A percentile compares a stretch with the other conserved stretches of the same genome.
Conservation (phyloP, 30 jellyfish, hydroid and myxozoan genomes). For the Rhopilema esculentum region DNA sequence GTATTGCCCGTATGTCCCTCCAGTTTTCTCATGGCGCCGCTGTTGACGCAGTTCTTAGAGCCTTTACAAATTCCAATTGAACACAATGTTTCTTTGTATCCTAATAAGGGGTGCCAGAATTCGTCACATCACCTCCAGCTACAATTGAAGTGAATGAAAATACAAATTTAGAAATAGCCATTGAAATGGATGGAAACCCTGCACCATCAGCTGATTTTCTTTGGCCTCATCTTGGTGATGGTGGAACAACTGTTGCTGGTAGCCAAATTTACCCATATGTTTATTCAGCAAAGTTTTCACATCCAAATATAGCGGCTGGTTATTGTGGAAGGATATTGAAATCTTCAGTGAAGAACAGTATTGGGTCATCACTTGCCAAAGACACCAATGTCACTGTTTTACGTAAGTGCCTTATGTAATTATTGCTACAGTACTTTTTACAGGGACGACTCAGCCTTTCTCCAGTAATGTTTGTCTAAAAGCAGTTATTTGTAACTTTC, state of each 20-base stretch:
- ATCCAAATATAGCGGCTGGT: conserved; percentile 7
- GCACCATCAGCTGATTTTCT: conserved; percentile 29
- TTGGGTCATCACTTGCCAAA: conserved; percentile 1
- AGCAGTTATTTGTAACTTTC: background rate
- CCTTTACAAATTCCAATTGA: too few relatives aligned
- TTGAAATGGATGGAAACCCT: conserved; percentile 49
- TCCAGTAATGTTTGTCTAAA: background rate
- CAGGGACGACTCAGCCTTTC: too few relatives aligned
- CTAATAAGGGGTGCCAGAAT: conserved; percentile 17
- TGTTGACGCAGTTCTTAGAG: too few relatives aligned
- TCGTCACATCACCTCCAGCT: background rate
- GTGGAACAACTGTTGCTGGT: background rate
- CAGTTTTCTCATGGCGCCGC: too few relatives aligned
- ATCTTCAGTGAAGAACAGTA: conserved; percentile 1
- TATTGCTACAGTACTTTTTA: too few relatives aligned
- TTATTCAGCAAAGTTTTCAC: conserved; percentile 10
- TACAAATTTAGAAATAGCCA: conserved; percentile 1
- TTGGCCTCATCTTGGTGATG: conserved; percentile 25
- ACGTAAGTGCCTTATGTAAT: too few relatives aligned
- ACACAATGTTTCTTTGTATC: too few relatives aligned
- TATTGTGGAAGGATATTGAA: conserved; percentile 34
- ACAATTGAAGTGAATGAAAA: background rate
- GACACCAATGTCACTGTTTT: conserved; percentile 9
- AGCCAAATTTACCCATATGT: conserved; percentile 1
- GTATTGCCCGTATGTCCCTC: too few relatives aligned